Conservation (phyloP, 2,888 invertebrate species). For the Stenolophus ochropezus region DNA sequence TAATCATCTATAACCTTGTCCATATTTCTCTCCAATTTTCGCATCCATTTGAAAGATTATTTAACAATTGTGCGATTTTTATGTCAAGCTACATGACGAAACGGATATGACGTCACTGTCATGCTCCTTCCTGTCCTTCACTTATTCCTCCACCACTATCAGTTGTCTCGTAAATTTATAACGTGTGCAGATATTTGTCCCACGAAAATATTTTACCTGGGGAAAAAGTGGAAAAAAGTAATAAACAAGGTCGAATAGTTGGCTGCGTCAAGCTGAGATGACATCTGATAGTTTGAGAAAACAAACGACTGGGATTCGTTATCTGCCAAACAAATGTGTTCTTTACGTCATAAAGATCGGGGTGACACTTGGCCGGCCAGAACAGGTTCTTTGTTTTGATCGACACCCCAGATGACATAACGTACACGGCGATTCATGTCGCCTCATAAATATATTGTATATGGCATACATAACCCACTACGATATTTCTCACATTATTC, state of each 20-base stretch:
- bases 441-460: constrained; percentile 25
- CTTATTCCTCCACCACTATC: constrained; percentile 23
- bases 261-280: constrained; percentile 50
- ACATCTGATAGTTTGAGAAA: constrained; percentile 56
- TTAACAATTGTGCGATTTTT: constrained; percentile 25
- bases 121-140: constrained; percentile 24
- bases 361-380: constrained; percentile 19
- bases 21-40: constrained; percentile 13
- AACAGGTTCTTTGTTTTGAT: constrained; percentile 44
- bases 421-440: constrained; percentile 38
- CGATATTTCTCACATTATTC: neutral
- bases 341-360: constrained; percentile 49
- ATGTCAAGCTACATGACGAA: constrained; percentile 11
- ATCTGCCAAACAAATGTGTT: constrained; percentile 54
- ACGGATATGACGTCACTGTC: constrained; percentile 24
- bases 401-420: constrained; percentile 41
- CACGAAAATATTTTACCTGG: constrained; percentile 29
- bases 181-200: constrained; percentile 15
- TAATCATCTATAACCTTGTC: constrained; percentile 19
- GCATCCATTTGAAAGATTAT: constrained; percentile 9
- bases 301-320: constrained; percentile 52
- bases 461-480: constrained; percentile 3
- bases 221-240: constrained; percentile 16
- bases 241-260: constrained; percentile 41
- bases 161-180: constrained; percentile 13